A percentile compares a stretch with the other conserved stretches of the same genome.
Evolutionary conservation across 1,140 invertebrate species (phyloP).

Genomic region (Polyergus mexicanus): DNA sequence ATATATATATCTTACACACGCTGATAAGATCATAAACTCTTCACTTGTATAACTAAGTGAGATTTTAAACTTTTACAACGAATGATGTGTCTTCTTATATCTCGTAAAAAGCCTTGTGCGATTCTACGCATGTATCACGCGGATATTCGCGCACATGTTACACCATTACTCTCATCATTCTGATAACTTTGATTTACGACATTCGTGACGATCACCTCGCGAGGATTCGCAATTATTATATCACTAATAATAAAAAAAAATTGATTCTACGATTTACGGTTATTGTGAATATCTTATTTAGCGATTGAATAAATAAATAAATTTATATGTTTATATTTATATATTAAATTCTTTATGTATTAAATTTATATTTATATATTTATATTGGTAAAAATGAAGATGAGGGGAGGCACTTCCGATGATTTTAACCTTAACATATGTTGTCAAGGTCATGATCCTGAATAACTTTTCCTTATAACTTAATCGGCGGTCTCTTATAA

Average conservation of each 20-base stretch:
- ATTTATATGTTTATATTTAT: background rate
- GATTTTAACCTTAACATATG: no score
- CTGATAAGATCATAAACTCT: conserved; percentile 55
- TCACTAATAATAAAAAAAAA: background rate
- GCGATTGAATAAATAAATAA: background rate
- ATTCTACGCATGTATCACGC: conserved; percentile 6
- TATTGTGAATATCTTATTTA: background rate
- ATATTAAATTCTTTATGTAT: no score
- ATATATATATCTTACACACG: conserved; percentile 16
- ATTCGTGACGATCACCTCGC: background rate
- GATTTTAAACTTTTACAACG: conserved; percentile 41
- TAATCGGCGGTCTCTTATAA: no score
- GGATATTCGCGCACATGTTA: background rate
- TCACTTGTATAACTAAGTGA: conserved; percentile 41
- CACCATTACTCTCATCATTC: conserved; percentile 10
- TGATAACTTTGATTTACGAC: conserved; percentile 48
- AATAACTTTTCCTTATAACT: no score
- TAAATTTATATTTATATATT: background rate
- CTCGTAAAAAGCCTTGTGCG: conserved; percentile 24
- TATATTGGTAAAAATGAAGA: no score
- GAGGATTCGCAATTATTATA: conserved; percentile 1
- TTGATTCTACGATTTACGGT: background rate
- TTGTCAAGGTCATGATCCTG: no score
- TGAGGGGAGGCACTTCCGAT: no score
- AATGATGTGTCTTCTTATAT: conserved; percentile 34